Percentiles rank a stretch among this genome's conserved stretches.
Conservation (phyloP, 2,888 invertebrate genomes). For the Oscheius myriophilus region DNA sequence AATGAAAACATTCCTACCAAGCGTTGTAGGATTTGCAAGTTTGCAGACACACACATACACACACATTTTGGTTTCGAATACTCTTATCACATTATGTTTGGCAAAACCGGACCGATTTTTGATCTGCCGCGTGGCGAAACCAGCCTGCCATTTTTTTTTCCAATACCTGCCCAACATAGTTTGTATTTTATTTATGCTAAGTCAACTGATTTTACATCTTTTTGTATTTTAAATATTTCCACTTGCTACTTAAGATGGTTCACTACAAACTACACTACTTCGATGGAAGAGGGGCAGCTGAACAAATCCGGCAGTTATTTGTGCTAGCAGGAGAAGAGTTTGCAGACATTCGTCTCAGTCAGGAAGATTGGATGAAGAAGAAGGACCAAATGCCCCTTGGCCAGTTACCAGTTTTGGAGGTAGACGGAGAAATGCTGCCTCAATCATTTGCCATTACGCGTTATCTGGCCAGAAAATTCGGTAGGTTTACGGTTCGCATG, state of each 20-base stretch:
- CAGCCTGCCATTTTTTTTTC: too few relatives aligned
- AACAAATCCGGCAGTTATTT: constrained; percentile 33
- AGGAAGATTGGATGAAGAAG: constrained; percentile 44
- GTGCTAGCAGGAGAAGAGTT: constrained; percentile 45
- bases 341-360: constrained; percentile 48
- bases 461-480: constrained; percentile 39
- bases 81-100: too few relatives aligned
- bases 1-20: too few relatives aligned
- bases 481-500: constrained; percentile 1
- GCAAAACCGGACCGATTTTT: too few relatives aligned
- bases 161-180: too few relatives aligned
- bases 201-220: too few relatives aligned
- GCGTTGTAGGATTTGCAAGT: too few relatives aligned
- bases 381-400: constrained; percentile 36
- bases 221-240: too few relatives aligned
- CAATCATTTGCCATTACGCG: constrained; percentile 44
- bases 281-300: constrained; percentile 14
- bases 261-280: constrained; percentile 28
- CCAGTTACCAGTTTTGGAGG: constrained; percentile 42
- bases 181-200: too few relatives aligned
- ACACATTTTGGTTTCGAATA: too few relatives aligned
- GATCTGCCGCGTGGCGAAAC: too few relatives aligned
- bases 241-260: background rate
- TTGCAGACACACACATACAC: too few relatives aligned
- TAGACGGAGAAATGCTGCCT: constrained; percentile 40